These are phyloP conservation scores for Polylopha cassiicola DNA, from an alignment of 2,888 invertebrate species.

Conservation along the genomic window DNA sequence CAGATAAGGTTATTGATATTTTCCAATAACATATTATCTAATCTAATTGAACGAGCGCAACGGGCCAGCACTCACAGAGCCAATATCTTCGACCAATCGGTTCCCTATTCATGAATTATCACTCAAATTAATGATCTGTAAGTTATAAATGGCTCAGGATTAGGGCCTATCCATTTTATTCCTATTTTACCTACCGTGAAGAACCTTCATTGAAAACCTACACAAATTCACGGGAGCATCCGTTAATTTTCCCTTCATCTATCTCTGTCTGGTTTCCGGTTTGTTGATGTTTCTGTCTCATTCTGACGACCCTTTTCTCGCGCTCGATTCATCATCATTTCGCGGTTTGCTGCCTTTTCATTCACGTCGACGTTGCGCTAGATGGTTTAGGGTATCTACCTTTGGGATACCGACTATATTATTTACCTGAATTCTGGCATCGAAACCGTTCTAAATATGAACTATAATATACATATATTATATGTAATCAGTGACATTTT, in stretches of 20 bases:
- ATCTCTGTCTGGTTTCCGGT: constrained; percentile 45
- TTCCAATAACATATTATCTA: constrained; percentile 8
- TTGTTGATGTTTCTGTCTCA: constrained; percentile 39
- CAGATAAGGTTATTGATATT: constrained; percentile 3
- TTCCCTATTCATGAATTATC: constrained; percentile 68
- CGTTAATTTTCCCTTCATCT: constrained; percentile 61
- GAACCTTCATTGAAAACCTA: constrained; percentile 76
- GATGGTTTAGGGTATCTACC: constrained; percentile 11
- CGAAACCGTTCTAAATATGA: not conserved
- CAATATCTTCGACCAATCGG: constrained; percentile 67
- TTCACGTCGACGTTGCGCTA: constrained; percentile 42
- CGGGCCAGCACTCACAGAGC: constrained; percentile 33
- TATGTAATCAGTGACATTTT: too few relatives aligned
- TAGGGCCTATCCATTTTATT: constrained; percentile 73
- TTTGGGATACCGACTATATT: constrained; percentile 7
- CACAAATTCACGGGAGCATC: constrained; percentile 74
- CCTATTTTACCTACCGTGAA: constrained; percentile 76
- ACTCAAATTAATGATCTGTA: constrained; percentile 76
- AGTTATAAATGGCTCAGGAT: constrained; percentile 75
- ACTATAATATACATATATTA: too few relatives aligned
- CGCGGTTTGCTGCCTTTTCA: constrained; percentile 74
- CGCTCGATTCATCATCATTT: constrained; percentile 76
- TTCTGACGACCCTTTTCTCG: constrained; percentile 60
- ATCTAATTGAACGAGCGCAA: constrained; percentile 16
- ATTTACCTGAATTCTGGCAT: not conserved